Evolutionary conservation across 1,140 invertebrate genomes (phyloP).

Genomic region (Ips typographus): DNA sequence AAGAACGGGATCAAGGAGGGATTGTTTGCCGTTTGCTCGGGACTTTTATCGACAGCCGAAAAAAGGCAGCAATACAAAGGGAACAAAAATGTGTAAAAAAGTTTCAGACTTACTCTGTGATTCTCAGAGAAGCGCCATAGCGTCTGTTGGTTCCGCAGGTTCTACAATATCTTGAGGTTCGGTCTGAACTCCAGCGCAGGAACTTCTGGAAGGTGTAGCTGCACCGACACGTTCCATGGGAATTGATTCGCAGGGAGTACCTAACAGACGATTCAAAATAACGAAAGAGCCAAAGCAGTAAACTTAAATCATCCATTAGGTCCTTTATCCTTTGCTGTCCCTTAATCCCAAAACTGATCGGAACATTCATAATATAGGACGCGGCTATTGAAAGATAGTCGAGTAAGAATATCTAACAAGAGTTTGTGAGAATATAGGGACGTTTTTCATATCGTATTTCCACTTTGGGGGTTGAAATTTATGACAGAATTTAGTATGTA

Average conservation of each 20-base stretch:
- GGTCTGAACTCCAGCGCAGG: constrained; percentile 40
- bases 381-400: too few species aligned
- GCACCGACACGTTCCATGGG: constrained; percentile 42
- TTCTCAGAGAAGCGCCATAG: constrained; percentile 41
- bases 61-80: constrained; percentile 6
- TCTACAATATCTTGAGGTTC: constrained; percentile 38
- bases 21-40: constrained; percentile 3
- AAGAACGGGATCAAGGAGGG: constrained; percentile 13
- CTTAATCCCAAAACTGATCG: too few species aligned
- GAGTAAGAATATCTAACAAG: too few species aligned
- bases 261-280: neutral
- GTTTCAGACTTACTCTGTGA: constrained; percentile 24
- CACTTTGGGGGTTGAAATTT: too few species aligned
- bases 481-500: too few species aligned
- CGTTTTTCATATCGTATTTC: too few species aligned
- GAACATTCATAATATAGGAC: too few species aligned
- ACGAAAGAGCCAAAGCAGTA: too few species aligned
- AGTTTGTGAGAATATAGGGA: too few species aligned
- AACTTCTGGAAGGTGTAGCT: constrained; percentile 43
- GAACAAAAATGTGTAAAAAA: neutral
- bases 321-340: too few species aligned
- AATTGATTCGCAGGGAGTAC: constrained; percentile 38
- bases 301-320: too few species aligned
- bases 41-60: neutral
- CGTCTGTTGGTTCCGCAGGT: constrained; percentile 40